Conservation (phyloP, 1,140 invertebrate genomes). For the Panagrolaimus sp. region DNA sequence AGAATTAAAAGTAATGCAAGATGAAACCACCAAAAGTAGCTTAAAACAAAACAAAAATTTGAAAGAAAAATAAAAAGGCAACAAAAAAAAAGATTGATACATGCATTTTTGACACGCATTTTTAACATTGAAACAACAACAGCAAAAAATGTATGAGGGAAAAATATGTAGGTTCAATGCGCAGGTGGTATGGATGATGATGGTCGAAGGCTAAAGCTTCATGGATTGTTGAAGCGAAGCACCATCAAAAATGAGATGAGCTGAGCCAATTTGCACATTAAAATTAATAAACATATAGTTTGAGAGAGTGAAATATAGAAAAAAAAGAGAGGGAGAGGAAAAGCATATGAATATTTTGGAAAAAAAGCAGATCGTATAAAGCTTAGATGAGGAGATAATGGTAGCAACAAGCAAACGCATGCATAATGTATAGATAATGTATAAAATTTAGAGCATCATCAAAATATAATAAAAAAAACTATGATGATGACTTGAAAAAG, state of each 20-base stretch:
- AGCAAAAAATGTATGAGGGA: neutral
- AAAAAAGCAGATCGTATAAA: neutral
- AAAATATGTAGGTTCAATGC: neutral
- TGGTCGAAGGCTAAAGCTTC: neutral
- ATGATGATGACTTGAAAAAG: no score
- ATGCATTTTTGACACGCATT: conserved; percentile 13
- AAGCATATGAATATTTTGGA: neutral
- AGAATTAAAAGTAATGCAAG: no score
- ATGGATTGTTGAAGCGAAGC: conserved; percentile 5
- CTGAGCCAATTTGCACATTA: conserved; percentile 7
- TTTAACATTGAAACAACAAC: neutral
- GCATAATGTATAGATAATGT: conserved; percentile 8
- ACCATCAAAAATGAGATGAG: neutral
- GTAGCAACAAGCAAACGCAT: conserved; percentile 10
- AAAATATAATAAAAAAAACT: no score
- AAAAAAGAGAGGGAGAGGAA: no score
- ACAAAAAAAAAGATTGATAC: neutral
- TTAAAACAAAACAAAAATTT: no score
- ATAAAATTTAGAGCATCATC: no score
- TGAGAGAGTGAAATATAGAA: no score
- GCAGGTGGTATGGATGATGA: conserved; percentile 6
- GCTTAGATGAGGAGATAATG: conserved; percentile 4
- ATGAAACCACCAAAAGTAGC: no score
- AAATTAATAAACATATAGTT: conserved; percentile 13
- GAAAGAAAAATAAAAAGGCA: no score